A percentile compares a stretch with the other conserved stretches of the same genome.
Evolutionary conservation across 2,797 vertebrate species (phyloP).

Genomic region (Australoheros facetus): DNA sequence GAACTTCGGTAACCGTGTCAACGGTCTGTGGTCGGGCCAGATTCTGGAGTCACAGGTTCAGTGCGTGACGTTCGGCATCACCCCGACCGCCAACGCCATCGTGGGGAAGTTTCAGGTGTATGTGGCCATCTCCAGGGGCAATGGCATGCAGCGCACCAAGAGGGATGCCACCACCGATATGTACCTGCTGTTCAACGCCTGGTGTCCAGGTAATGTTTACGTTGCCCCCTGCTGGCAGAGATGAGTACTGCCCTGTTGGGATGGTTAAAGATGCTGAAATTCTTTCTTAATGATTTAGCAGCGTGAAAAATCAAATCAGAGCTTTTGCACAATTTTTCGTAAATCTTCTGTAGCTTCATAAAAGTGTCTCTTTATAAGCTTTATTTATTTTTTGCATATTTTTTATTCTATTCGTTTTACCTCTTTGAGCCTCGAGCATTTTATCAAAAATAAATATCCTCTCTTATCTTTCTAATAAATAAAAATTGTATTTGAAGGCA

Average conservation of each 20-base stretch:
- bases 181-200: slow-evolving; percentile 93
- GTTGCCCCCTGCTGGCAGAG: background rate
- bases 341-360: accelerated
- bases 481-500: too few relatives aligned
- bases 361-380: background rate
- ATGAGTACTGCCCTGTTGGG: background rate
- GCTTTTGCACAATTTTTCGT: background rate
- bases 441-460: background rate
- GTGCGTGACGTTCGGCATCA: slow-evolving; percentile 78
- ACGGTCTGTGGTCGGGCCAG: slow-evolving; percentile 76
- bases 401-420: too few relatives aligned
- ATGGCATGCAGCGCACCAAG: slow-evolving; percentile 76
- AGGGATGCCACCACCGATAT: slow-evolving; percentile 76
- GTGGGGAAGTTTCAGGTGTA: slow-evolving; percentile 87
- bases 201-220: slow-evolving; percentile 81
- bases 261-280: too few relatives aligned
- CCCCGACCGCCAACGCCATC: slow-evolving; percentile 80
- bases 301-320: too few relatives aligned
- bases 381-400: too few relatives aligned
- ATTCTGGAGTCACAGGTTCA: slow-evolving; percentile 50
- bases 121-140: slow-evolving; percentile 70
- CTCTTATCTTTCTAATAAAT: background rate
- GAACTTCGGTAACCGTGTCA: slow-evolving; percentile 26
- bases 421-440: too few relatives aligned
- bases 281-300: too few relatives aligned